A percentile compares a stretch with the other conserved stretches of the same genome.
phyloP scores from a whole-genome alignment of 2,888 invertebrate genomes.

The Cephus pygmeus region DNA sequence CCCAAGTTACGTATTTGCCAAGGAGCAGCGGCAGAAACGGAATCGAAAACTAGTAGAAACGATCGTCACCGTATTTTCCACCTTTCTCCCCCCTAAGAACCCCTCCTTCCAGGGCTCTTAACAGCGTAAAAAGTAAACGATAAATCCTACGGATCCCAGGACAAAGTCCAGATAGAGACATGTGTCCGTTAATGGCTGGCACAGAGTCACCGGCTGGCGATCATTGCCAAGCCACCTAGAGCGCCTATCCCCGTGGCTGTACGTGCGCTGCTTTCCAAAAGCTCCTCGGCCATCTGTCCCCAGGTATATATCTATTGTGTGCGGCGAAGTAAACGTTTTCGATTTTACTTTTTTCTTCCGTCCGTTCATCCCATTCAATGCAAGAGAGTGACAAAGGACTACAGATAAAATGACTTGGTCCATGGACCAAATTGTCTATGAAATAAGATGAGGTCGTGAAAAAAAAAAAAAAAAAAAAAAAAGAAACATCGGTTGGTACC shows the following conservation, averaged over 20 bases:
- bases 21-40: not conserved
- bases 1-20: not conserved
- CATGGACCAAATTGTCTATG: not conserved
- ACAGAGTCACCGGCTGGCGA: conserved; percentile 62
- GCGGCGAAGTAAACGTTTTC: conserved; percentile 39
- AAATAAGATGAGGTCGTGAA: not conserved
- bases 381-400: not conserved
- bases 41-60: not conserved
- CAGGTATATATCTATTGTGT: conserved; percentile 31
- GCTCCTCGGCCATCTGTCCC: conserved; percentile 41
- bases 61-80: not conserved
- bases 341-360: conserved; percentile 36
- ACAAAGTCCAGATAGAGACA: conserved; percentile 59
- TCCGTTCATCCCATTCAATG: not conserved
- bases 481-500: not conserved
- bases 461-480: not conserved
- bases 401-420: not conserved
- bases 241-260: conserved; percentile 49
- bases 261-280: conserved; percentile 61
- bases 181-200: conserved; percentile 64
- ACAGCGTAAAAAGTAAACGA: not conserved
- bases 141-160: conserved; percentile 27
- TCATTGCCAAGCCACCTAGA: conserved; percentile 62
- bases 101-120: not conserved
- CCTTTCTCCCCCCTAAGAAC: not conserved